phyloP scores from a whole-genome alignment of 2,888 invertebrate genomes.

The Cryptocheilus praepositus region DNA sequence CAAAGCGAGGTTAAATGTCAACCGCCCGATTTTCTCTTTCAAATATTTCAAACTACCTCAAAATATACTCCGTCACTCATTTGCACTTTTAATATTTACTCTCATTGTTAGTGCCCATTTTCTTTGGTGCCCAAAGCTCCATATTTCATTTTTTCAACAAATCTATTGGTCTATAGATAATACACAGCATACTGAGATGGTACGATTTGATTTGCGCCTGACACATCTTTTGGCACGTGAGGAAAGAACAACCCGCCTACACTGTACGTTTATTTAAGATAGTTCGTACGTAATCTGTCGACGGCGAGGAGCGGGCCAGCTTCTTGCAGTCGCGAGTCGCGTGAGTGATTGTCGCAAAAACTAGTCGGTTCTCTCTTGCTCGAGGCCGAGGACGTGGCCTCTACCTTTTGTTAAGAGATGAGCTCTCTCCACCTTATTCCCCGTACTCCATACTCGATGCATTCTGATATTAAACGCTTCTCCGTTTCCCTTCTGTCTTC shows the following conservation, averaged over 20 bases:
- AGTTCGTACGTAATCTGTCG: constrained; percentile 47
- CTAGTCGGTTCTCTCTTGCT: constrained; percentile 49
- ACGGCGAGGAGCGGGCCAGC: constrained; percentile 47
- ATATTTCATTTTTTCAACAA: no score
- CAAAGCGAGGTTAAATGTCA: no score
- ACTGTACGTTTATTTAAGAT: constrained; percentile 33
- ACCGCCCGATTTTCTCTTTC: no score
- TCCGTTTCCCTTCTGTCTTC: no score
- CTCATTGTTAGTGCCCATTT: no score
- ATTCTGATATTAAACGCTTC: no score
- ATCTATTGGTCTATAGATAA: no score
- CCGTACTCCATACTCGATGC: constrained; percentile 3
- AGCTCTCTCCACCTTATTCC: constrained; percentile 21
- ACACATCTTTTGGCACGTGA: neutral
- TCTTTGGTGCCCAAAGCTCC: no score
- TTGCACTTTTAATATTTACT: no score
- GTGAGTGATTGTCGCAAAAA: constrained; percentile 59
- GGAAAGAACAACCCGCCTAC: neutral
- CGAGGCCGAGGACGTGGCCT: constrained; percentile 50
- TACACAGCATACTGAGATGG: no score
- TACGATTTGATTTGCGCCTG: neutral
- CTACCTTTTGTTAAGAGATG: constrained; percentile 50
- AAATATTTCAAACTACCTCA: no score
- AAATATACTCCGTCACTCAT: no score
- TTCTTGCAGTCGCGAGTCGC: constrained; percentile 39